phyloP scores from a whole-genome alignment of 2,113 vertebrate genomes.

The Ciconia maguari region DNA sequence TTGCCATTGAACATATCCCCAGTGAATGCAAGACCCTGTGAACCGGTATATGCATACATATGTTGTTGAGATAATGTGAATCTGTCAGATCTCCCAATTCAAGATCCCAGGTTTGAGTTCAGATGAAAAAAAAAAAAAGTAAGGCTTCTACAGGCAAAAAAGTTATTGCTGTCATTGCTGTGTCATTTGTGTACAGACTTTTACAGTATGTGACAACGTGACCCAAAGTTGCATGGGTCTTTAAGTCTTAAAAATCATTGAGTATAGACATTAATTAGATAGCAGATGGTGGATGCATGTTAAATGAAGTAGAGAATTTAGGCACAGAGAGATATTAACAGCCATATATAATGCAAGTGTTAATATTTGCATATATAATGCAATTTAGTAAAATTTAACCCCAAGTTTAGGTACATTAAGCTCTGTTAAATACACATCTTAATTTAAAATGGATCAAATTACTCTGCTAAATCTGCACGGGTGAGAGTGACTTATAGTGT shows the following conservation, averaged over 20 bases:
- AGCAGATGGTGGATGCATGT: neutral
- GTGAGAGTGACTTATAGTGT: neutral
- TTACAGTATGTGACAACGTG: neutral
- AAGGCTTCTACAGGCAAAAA: neutral
- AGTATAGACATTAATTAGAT: neutral
- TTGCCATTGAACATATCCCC: neutral
- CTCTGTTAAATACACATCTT: neutral
- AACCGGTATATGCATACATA: neutral
- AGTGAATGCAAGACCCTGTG: neutral
- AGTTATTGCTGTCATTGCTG: neutral
- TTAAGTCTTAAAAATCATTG: neutral
- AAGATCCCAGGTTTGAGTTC: neutral
- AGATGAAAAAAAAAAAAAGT: neutral
- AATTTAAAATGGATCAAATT: conserved; percentile 23
- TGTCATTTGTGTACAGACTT: neutral
- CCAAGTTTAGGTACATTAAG: neutral
- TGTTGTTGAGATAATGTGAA: neutral
- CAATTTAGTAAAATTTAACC: conserved; percentile 16
- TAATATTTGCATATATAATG: neutral
- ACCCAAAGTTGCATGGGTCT: neutral
- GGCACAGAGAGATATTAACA: neutral
- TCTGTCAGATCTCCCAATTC: neutral
- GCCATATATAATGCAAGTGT: neutral
- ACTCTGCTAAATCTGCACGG: neutral
- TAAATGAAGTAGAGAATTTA: conserved; percentile 7